Evolutionary conservation across 2,113 vertebrate genomes (phyloP).

Genomic region (Spermophilus dauricus): DNA sequence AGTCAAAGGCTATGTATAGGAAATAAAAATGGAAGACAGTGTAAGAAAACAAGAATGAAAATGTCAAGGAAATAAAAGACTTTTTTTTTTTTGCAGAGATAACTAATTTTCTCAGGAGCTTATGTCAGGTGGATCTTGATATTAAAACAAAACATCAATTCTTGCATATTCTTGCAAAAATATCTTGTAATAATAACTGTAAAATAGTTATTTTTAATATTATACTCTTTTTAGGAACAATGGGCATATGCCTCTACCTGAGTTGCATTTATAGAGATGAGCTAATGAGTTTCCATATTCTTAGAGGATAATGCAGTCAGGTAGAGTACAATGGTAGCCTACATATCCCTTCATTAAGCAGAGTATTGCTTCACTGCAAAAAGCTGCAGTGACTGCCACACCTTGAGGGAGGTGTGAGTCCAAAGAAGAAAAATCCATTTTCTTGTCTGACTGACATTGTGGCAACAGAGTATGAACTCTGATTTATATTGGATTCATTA

Average conservation of each 20-base stretch:
- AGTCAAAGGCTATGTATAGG: background rate
- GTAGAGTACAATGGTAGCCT: background rate
- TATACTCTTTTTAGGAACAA: background rate
- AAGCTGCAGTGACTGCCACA: too few relatives aligned
- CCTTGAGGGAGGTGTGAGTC: background rate
- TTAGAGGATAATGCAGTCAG: background rate
- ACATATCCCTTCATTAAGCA: background rate
- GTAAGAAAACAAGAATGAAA: background rate
- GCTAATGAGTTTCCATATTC: background rate
- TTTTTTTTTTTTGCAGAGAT: background rate
- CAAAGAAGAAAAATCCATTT: constrained; percentile 52
- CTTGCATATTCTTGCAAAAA: background rate
- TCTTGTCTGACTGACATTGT: background rate
- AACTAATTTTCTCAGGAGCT: background rate
- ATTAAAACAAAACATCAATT: background rate
- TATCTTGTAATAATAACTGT: too few relatives aligned
- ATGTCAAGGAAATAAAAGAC: background rate
- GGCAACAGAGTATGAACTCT: background rate
- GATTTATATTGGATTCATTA: background rate
- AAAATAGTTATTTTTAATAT: background rate
- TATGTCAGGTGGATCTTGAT: background rate
- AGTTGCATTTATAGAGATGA: background rate
- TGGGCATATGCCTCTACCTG: background rate
- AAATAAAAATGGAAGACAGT: background rate
- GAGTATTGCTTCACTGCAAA: background rate